These are phyloP conservation scores for Alaudala cheleensis DNA, from an alignment of 2,113 vertebrate genomes.

Conservation along the genomic window DNA sequence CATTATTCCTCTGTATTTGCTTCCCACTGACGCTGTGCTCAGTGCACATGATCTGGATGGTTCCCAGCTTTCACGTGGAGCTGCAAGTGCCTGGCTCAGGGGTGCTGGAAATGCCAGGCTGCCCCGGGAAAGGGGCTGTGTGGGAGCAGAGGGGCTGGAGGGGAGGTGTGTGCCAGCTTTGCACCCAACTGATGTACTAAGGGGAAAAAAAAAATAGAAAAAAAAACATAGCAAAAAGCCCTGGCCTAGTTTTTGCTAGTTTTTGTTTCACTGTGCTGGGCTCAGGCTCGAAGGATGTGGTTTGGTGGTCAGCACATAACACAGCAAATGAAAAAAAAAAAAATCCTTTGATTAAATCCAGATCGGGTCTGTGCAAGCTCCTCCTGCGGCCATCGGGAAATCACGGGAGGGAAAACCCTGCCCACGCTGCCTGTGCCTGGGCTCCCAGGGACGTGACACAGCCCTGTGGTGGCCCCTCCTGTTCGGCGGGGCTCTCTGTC, in stretches of 20 bases:
- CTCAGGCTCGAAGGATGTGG: slow-evolving; percentile 64
- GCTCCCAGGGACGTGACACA: accelerated
- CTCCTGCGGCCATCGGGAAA: slow-evolving; percentile 13
- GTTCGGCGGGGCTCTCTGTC: accelerated
- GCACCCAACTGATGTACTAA: not conserved
- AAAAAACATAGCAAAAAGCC: not conserved
- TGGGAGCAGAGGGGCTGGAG: not conserved
- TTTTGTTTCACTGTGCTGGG: slow-evolving; percentile 51
- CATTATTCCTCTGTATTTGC: not conserved
- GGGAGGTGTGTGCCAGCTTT: not conserved
- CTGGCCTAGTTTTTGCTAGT: slow-evolving; percentile 69
- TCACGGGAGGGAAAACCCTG: slow-evolving; percentile 34
- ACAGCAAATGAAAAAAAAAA: slow-evolving; percentile 16
- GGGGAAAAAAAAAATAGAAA: not conserved
- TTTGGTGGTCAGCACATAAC: slow-evolving; percentile 54
- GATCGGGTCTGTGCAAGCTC: not conserved
- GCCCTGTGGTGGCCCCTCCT: not conserved
- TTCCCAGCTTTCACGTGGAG: not conserved
- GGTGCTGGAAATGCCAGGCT: not conserved
- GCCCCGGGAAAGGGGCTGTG: not conserved
- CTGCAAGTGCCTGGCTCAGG: not conserved
- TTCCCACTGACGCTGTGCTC: not conserved
- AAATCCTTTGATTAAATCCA: slow-evolving; percentile 51
- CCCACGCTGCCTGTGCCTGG: not conserved
- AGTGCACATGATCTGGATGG: not conserved